Evolutionary conservation across 2,888 invertebrate species (phyloP), one percentile per base, ranked within the genome.

Genomic region (Troilus luridus): DNA sequence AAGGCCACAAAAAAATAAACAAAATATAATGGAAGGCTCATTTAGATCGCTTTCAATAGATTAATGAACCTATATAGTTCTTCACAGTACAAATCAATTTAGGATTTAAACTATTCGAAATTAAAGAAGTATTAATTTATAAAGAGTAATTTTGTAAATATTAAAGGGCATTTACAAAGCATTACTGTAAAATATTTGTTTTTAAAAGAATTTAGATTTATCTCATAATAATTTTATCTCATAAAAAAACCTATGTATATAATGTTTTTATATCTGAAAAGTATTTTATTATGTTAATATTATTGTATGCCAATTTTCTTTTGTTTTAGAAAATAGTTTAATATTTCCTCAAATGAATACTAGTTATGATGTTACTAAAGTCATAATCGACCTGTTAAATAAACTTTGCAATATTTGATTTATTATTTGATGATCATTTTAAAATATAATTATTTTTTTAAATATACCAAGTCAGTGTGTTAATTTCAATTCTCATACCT

Each of bases 21-120:
- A 92, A 77, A 88, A 92, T 24, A 91, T 92, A 41, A 92, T 93
- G 91, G 92, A 93, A 90, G 93, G 93, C 14, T 93, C 93, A 21
- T 93, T 93, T 91, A 93, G 92, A 92, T 92, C 92, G 21, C 90
- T 93, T 19, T 92, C 93, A 21, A 93, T 93, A 72, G 93, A 93
- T 91, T 93, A 89, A 91, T 88, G 9, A 88, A 90, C 9, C 6
- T 8, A 88, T 8, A 88, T 6, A 17, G 56, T 24, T n/a, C 12
- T 14, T 56, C 58, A 7, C n/a, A 58, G 58, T 88, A 85, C n/a
- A 56, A 85, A 58, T 14, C 19, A 77, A 41, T 41, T 17, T 12
- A 62, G 58, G 41, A 88, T 59, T 59, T 27, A 17, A 27, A 62
- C 27, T 5, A 60, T 88, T 24, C 59, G 62, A 59, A 88, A 24